These are phyloP conservation scores for Dallia pectoralis DNA, from an alignment of 2,797 vertebrate genomes.

Conservation along the genomic window DNA sequence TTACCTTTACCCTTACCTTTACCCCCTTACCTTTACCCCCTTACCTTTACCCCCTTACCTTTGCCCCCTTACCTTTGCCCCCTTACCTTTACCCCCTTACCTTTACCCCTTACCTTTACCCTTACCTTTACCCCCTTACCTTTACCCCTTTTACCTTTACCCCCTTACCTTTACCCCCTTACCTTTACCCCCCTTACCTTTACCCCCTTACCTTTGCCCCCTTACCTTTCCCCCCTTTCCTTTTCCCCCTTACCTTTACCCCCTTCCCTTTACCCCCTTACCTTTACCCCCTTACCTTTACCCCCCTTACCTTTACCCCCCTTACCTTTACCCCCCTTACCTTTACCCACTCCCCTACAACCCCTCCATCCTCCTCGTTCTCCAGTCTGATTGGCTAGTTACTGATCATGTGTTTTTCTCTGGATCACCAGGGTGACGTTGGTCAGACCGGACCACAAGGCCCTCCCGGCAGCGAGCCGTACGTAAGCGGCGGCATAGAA, in stretches of 20 bases:
- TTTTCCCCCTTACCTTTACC: neutral
- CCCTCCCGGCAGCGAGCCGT: constrained; percentile 63
- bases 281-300: neutral
- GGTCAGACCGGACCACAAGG: constrained; percentile 74
- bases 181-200: neutral
- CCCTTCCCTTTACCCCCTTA: neutral
- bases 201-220: neutral
- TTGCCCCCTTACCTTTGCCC: neutral
- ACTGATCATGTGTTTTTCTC: constrained; percentile 63
- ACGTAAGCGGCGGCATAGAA: constrained; percentile 44
- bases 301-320: neutral
- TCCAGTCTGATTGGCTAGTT: constrained; percentile 55
- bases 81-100: neutral
- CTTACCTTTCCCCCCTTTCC: constrained; percentile 2
- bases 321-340: neutral
- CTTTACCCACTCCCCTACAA: neutral
- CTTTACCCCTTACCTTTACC: neutral
- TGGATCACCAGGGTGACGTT: constrained; percentile 74
- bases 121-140: too few relatives aligned
- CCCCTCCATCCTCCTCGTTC: constrained; percentile 1
- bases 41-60: neutral
- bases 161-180: neutral
- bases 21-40: neutral
- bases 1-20: too few relatives aligned
- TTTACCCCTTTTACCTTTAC: neutral